Base-by-base conservation (phyloP, 35 echinoderm and acorn worm genomes). In the Heliocidaris tuberculata region DNA sequence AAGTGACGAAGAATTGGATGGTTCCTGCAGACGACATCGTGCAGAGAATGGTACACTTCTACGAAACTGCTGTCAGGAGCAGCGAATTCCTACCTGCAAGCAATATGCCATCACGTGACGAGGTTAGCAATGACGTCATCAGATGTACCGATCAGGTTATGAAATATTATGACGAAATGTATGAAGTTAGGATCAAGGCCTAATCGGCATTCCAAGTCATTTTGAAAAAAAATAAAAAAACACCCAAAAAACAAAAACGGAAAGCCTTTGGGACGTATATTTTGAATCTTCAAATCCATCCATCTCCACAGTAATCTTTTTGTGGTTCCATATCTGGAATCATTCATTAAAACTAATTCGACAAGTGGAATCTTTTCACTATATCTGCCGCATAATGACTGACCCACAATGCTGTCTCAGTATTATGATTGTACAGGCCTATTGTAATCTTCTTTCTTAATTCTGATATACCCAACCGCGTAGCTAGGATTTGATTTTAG, bases 121-220 rank as follows among this genome's bases (percentile, higher is more conserved):
- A 92, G 7, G n/a, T 92, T 29, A 8, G n/a, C 7, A 3, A 8
- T 92, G 90, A 92, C 90, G 90, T 92, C 90, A 92, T 92, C 31
- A 92, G 90, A 92, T 48, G 31, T n/a, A 48, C 90, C 19, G 90
- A 92, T 12, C 11, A 3, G 42, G 90, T n/a, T 48, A 92, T 92
- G 48, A 42, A 13, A 50, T 92, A 92, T 50, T 92, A 48, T 92
- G 48, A 16, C 15, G 90, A 52, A 92, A 17, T 92, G 42, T 92
- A 92, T 30, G 90, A 92, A 92, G 12, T 12, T 0, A 92, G 90
- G 49, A 12, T 92, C 2, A 50, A 48, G 48, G n/a, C 30, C 19
- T 92, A 89, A 32, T 32, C 35, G 35, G 3, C 35, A 42, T 42
- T 42, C 0, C n/a, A 35, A 35, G 31, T 88, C 5, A 48, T 48